A percentile compares a stretch with the other conserved stretches of the same genome.
These are phyloP conservation scores for Colossoma macropomum DNA, from an alignment of 2,113 vertebrate species.

Conservation along the genomic window DNA sequence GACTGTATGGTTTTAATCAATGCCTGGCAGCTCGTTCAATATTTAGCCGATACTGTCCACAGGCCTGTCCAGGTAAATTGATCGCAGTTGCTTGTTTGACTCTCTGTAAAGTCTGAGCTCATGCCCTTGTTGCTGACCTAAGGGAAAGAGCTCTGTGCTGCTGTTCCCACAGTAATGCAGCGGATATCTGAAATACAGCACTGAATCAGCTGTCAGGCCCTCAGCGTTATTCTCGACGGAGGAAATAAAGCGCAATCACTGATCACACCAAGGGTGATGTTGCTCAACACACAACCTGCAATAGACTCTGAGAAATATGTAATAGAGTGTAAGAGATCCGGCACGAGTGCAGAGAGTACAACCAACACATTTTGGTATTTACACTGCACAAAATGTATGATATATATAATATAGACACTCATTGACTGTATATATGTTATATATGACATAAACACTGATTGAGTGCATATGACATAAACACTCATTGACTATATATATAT, in stretches of 20 bases:
- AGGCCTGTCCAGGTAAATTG: neutral
- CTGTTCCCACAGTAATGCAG: neutral
- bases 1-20: neutral
- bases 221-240: neutral
- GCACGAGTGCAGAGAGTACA: too few species aligned
- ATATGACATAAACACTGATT: too few species aligned
- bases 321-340: too few species aligned
- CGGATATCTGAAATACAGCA: neutral
- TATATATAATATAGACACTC: too few species aligned
- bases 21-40: conserved; percentile 18
- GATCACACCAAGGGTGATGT: neutral
- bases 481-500: too few species aligned
- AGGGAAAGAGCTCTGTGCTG: neutral
- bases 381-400: too few species aligned
- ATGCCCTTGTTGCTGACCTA: conserved; percentile 13
- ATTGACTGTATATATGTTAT: too few species aligned
- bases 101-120: conserved; percentile 6
- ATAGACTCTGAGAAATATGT: too few species aligned
- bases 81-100: conserved; percentile 8
- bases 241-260: neutral
- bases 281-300: neutral
- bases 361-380: too few species aligned
- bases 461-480: too few species aligned
- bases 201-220: neutral
- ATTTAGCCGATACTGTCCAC: conserved; percentile 16